phyloP scores from a whole-genome alignment of 2,113 vertebrate species.

The Clinocottus analis region DNA sequence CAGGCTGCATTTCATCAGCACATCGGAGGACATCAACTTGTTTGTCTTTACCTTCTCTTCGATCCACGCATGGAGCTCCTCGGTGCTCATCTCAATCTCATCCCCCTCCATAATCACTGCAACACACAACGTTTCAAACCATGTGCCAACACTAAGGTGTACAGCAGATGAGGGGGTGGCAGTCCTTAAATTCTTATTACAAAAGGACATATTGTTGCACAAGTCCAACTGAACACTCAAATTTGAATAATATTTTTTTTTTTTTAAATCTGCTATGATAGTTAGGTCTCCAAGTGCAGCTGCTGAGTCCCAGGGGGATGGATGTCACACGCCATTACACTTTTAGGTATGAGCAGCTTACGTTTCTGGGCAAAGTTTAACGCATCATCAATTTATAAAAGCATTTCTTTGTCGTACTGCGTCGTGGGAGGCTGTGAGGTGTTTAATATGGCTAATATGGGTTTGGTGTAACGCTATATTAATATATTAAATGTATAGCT shows the following conservation, averaged over 20 bases:
- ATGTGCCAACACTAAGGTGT: neutral
- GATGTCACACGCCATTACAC: neutral
- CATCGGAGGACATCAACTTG: conserved; percentile 1
- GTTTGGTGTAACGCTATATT: too few relatives aligned
- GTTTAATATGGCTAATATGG: neutral
- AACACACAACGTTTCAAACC: conserved; percentile 12
- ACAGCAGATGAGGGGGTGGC: neutral
- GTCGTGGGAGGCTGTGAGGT: neutral
- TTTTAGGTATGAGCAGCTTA: neutral
- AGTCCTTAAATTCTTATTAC: neutral
- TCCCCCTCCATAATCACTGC: conserved; percentile 64
- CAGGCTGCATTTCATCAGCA: conserved; percentile 23
- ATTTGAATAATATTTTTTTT: too few relatives aligned
- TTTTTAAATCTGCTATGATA: neutral
- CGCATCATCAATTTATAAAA: neutral
- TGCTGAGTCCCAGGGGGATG: neutral
- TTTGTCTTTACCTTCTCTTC: conserved; percentile 38
- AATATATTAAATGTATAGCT: too few relatives aligned
- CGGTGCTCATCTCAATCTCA: conserved; percentile 54
- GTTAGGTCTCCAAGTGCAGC: neutral
- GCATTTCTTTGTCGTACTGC: too few relatives aligned
- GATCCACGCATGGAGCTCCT: conserved; percentile 69
- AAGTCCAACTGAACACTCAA: neutral
- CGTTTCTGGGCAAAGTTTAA: neutral
- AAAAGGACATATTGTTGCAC: neutral